Evolutionary conservation across 64 coral and sea anemone species (phyloP), one percentile per base, ranked within the genome.

Genomic region (Pocillopora damicornis): DNA sequence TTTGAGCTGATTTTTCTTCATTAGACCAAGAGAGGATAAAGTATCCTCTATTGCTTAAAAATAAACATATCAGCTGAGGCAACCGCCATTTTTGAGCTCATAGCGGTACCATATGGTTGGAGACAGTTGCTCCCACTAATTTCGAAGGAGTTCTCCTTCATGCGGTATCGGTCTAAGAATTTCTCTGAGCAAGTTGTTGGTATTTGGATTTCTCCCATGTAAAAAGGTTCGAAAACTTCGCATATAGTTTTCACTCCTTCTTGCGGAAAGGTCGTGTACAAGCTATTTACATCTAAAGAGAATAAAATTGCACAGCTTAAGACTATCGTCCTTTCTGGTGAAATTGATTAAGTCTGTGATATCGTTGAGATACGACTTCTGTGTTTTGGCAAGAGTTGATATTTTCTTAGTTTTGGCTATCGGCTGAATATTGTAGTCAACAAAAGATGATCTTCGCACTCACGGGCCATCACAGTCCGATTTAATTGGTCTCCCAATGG

Each of bases 361-460:
- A 65, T 65, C 63, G 3, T 65, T 2, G 63, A 65, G 63, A 65
- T 65, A 65, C 3, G 63, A 65, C 13, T 65, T 61, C 14, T 61
- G 60, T 61, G n/a, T 63, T 37, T 14, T 81, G 65, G 82, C 82
- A 30, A 30, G 30, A 30, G 30, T 30, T 30, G 30, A 30, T 30
- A 30, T 30, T 30, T 30, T 30, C 30, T 30, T 30, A 30, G 30
- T 30, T 30, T 30, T 30, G 30, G 30, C 30, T 16, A 86, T 86
- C 59, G 83, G 83, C 83, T 75, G 83, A 56, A 75, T 37, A 67
- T 73, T 25, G 69, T 74, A 73, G 59, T 74, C 37, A 35, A 86
- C 9, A 75, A 87, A 87, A 75, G 85, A 66, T 58, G 60, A 87
- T 87, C 74, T 87, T 59, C 20, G 57, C 75, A 75, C 82, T 71